These are phyloP conservation scores for Sebastes goodei DNA, from an alignment of 2,797 vertebrate genomes.

Conservation along the genomic window DNA sequence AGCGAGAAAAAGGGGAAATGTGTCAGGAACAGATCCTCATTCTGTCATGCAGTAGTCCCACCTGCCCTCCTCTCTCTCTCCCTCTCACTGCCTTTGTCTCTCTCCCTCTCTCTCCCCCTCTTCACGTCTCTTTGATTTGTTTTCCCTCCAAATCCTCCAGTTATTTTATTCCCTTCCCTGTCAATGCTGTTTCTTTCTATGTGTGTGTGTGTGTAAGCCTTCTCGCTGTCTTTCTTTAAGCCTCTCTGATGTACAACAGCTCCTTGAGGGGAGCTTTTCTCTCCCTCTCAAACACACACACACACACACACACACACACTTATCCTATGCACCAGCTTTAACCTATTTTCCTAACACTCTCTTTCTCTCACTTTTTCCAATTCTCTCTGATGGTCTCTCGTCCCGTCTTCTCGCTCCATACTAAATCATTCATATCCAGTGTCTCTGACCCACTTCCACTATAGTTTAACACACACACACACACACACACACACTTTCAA, in stretches of 20 bases:
- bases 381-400: constrained; percentile 57
- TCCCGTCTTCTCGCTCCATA: constrained; percentile 49
- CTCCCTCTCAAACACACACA: constrained; percentile 20
- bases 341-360: constrained; percentile 68
- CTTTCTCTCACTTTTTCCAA: constrained; percentile 22
- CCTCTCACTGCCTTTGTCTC: constrained; percentile 46
- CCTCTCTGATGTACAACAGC: constrained; percentile 79
- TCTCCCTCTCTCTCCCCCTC: constrained; percentile 56
- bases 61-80: constrained; percentile 60
- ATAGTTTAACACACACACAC: constrained; percentile 53
- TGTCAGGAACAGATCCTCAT: constrained; percentile 79
- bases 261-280: constrained; percentile 77
- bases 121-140: constrained; percentile 80
- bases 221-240: constrained; percentile 69
- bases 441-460: constrained; percentile 70
- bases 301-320: constrained; percentile 5
- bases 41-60: constrained; percentile 76
- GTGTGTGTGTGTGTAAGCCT: constrained; percentile 38
- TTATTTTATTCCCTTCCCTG: constrained; percentile 79
- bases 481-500: constrained; percentile 43
- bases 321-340: constrained; percentile 69
- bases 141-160: constrained; percentile 79
- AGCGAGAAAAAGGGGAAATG: constrained; percentile 52
- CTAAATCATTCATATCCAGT: constrained; percentile 74
- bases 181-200: constrained; percentile 59